Evolutionary conservation across 2,888 invertebrate species (phyloP).

Genomic region (Nomada flava): DNA sequence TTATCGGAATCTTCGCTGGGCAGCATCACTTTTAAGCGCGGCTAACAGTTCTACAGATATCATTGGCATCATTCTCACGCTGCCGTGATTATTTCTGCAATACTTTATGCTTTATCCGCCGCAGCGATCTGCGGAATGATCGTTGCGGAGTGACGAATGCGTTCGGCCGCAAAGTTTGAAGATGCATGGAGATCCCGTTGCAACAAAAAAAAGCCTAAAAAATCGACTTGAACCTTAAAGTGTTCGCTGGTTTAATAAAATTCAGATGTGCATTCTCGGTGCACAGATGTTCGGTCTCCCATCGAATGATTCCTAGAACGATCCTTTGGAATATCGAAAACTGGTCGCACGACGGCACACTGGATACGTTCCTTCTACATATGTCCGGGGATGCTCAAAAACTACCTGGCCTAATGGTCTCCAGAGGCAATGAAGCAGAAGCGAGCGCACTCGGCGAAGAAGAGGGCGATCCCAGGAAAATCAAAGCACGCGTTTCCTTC

Average conservation of each 20-base stretch:
- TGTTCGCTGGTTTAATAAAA: neutral
- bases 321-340: neutral
- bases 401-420: neutral
- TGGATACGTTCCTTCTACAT: neutral
- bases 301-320: neutral
- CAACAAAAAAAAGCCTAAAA: no score
- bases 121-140: neutral
- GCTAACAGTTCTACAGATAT: constrained; percentile 11
- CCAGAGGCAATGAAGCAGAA: constrained; percentile 17
- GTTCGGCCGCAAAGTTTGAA: neutral
- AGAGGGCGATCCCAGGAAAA: neutral
- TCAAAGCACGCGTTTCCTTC: constrained; percentile 1
- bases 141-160: constrained; percentile 1
- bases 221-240: no score
- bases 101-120: constrained; percentile 27
- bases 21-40: constrained; percentile 3
- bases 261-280: neutral
- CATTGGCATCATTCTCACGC: constrained; percentile 47
- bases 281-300: neutral
- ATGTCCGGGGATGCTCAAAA: neutral
- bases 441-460: constrained; percentile 6
- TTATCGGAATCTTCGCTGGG: constrained; percentile 24
- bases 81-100: constrained; percentile 19
- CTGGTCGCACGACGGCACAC: neutral
- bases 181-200: neutral